Conservation (phyloP, 2,888 invertebrate genomes). For the Lottia gigantea region DNA sequence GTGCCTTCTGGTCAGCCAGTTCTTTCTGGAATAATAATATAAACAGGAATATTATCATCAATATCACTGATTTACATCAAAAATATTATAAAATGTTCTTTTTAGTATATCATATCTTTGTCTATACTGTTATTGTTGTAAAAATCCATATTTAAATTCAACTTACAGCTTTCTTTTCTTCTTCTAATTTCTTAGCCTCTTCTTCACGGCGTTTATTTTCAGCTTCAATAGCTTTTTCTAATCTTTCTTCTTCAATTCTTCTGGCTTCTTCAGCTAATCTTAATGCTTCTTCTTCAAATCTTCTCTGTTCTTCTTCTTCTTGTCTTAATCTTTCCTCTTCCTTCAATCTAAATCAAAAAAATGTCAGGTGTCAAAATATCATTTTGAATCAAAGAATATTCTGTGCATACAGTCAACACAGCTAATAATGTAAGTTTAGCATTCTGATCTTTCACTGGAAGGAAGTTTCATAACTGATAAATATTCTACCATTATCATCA, state of each 20-base stretch:
- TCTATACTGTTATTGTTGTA: neutral
- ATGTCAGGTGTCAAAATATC: neutral
- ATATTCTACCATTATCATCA: no score
- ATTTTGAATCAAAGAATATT: no score
- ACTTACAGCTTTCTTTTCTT: slow-evolving; percentile 58
- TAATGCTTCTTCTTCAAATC: slow-evolving; percentile 82
- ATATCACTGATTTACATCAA: neutral
- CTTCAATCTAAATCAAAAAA: slow-evolving; percentile 72
- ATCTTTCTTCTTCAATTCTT: slow-evolving; percentile 85
- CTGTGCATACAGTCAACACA: no score
- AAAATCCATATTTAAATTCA: neutral
- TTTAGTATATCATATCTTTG: no score
- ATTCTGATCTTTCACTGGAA: no score
- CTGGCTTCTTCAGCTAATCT: slow-evolving; percentile 79
- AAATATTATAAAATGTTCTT: no score
- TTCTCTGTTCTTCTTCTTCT: slow-evolving; percentile 87
- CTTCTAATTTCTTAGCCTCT: slow-evolving; percentile 71
- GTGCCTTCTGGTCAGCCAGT: slow-evolving; percentile 77
- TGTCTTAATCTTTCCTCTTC: slow-evolving; percentile 78
- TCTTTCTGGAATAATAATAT: slow-evolving; percentile 70
- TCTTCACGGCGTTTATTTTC: slow-evolving; percentile 77
- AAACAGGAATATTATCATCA: neutral
- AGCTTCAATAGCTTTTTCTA: slow-evolving; percentile 83
- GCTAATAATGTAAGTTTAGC: no score
- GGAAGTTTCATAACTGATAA: no score